A percentile compares a stretch with the other conserved stretches of the same genome.
phyloP scores from a whole-genome alignment of 2,888 invertebrate genomes.

The Lumbricus terrestris region DNA sequence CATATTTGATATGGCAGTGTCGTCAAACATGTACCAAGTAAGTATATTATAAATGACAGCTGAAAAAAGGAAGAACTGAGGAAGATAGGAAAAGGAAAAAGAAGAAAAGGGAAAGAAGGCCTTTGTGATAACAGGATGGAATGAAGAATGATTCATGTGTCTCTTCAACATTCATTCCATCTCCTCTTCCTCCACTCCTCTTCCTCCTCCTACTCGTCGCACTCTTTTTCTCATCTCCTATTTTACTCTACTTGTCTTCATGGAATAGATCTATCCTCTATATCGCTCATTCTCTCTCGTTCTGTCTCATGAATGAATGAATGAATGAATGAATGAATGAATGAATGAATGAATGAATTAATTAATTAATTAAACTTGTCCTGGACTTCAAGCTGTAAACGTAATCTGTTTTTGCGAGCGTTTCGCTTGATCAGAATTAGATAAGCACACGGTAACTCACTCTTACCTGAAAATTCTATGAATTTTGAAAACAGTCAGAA shows the following conservation, averaged over 20 bases:
- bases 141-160: no score
- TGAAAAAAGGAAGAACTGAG: neutral
- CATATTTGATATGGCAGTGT: no score
- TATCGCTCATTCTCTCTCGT: neutral
- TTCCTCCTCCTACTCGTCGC: no score
- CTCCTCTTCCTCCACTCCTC: no score
- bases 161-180: no score
- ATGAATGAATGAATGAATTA: neutral
- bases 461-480: neutral
- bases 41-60: neutral
- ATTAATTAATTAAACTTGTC: neutral
- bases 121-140: no score
- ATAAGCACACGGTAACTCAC: neutral
- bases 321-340: no score
- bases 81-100: no score
- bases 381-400: neutral
- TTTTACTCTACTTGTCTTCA: neutral
- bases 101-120: no score
- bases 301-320: neutral
- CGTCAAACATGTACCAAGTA: no score
- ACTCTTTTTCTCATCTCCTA: no score
- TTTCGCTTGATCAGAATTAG: neutral
- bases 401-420: neutral
- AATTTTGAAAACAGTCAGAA: neutral
- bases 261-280: neutral